phyloP scores from a whole-genome alignment of 2,113 vertebrate species.

The Cygnus atratus region DNA sequence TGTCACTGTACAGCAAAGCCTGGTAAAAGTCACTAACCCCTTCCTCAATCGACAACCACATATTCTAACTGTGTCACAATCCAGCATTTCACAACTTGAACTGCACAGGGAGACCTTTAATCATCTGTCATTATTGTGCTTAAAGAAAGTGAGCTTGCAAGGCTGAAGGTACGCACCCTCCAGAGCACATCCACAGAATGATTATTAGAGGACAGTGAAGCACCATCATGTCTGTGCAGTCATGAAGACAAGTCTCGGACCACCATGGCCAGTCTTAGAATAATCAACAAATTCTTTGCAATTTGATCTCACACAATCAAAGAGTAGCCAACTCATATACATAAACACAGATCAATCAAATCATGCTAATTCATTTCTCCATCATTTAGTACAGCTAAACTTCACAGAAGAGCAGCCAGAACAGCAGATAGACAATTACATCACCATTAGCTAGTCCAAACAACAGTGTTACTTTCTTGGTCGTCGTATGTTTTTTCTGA shows the following conservation, averaged over 20 bases:
- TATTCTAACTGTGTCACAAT: background rate
- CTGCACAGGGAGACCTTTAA: background rate
- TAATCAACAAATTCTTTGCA: background rate
- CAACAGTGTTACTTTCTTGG: background rate
- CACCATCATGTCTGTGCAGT: accelerated
- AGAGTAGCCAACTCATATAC: background rate
- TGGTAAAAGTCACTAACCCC: background rate
- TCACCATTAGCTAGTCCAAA: background rate
- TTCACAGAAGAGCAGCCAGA: background rate
- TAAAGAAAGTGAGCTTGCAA: background rate
- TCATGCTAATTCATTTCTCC: background rate
- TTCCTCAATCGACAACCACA: background rate
- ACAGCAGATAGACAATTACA: background rate
- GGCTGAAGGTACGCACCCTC: background rate
- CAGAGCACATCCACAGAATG: background rate
- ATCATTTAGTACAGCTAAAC: background rate
- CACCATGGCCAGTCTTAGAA: background rate
- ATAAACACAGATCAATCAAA: background rate
- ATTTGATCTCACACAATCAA: background rate
- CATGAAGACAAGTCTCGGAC: background rate
- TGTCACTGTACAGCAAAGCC: background rate
- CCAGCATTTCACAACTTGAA: background rate
- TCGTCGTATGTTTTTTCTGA: background rate
- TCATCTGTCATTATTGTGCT: background rate
- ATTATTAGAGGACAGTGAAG: background rate